These are phyloP conservation scores for Marasmarcha lunaedactyla DNA, from an alignment of 2,888 invertebrate genomes.

Conservation along the genomic window DNA sequence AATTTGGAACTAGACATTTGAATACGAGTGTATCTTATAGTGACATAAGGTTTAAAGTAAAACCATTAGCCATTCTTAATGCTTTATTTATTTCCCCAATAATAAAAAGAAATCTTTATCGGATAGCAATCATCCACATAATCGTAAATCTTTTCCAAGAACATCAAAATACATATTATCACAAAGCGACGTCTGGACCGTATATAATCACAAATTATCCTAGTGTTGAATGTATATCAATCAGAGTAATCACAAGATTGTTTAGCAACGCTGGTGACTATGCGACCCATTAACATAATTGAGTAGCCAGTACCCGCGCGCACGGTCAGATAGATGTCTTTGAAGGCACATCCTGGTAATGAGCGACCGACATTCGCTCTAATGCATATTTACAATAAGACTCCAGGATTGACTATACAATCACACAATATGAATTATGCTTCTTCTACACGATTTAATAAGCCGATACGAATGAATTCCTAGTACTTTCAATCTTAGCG, in stretches of 20 bases:
- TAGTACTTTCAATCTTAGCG: conserved; percentile 21
- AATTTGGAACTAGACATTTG: too few species aligned
- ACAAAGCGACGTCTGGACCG: too few species aligned
- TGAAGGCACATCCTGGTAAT: conserved; percentile 51
- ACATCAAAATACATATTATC: too few species aligned
- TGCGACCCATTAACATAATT: conserved; percentile 61
- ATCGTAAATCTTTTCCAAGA: too few species aligned
- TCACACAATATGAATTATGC: conserved; percentile 26
- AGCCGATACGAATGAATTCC: conserved; percentile 21
- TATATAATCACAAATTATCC: too few species aligned
- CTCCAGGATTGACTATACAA: conserved; percentile 23
- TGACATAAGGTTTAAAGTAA: too few species aligned
- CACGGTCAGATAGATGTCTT: conserved; percentile 49
- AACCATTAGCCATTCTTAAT: too few species aligned
- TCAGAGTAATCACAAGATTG: conserved; percentile 30
- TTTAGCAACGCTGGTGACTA: conserved; percentile 32
- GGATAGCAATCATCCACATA: too few species aligned
- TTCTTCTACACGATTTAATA: conserved; percentile 35
- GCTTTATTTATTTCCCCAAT: too few species aligned
- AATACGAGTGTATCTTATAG: too few species aligned
- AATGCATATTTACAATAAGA: conserved; percentile 55
- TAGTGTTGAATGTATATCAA: conserved; percentile 28
- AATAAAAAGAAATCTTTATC: too few species aligned
- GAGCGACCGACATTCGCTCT: conserved; percentile 43
- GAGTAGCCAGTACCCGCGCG: conserved; percentile 54